Conservation (phyloP, 2,888 invertebrate species). For the Diaperis boleti region DNA sequence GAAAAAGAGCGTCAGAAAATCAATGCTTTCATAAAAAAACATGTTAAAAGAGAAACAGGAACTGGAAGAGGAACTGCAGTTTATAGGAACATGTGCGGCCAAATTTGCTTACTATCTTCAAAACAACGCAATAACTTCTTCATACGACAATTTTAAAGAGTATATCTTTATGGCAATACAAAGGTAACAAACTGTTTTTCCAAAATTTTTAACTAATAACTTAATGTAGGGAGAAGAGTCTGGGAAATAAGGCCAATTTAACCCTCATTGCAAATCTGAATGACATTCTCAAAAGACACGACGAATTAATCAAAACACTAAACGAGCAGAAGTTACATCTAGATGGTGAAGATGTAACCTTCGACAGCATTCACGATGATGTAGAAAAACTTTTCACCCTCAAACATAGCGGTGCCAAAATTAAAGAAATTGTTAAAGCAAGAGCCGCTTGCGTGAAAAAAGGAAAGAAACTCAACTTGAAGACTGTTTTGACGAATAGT, state of each 20-base stretch:
- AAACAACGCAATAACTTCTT: constrained; percentile 57
- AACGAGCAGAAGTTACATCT: constrained; percentile 42
- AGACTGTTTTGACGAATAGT: not conserved
- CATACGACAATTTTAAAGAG: constrained; percentile 57
- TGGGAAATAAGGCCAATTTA: constrained; percentile 47
- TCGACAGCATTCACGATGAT: constrained; percentile 39
- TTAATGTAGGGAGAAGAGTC: constrained; percentile 50
- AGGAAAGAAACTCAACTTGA: not conserved
- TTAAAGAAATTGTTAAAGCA: constrained; percentile 45
- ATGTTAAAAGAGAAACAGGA: constrained; percentile 46
- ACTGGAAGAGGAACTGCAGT: constrained; percentile 52
- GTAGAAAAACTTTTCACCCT: constrained; percentile 52
- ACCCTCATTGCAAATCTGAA: constrained; percentile 47
- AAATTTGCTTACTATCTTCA: constrained; percentile 59
- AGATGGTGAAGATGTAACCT: constrained; percentile 36
- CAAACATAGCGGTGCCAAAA: constrained; percentile 53
- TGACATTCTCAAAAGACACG: constrained; percentile 49
- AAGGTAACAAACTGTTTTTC: constrained; percentile 47
- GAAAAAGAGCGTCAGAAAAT: constrained; percentile 48
- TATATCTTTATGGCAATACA: constrained; percentile 58
- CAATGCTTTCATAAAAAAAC: constrained; percentile 47
- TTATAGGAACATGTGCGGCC: constrained; percentile 54
- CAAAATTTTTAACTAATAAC: not conserved
- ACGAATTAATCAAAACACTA: constrained; percentile 51
- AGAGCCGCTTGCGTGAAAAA: constrained; percentile 1